A percentile compares a stretch with the other conserved stretches of the same genome.
phyloP scores from a whole-genome alignment of 2,113 vertebrate genomes.

The Halichoeres trimaculatus region DNA sequence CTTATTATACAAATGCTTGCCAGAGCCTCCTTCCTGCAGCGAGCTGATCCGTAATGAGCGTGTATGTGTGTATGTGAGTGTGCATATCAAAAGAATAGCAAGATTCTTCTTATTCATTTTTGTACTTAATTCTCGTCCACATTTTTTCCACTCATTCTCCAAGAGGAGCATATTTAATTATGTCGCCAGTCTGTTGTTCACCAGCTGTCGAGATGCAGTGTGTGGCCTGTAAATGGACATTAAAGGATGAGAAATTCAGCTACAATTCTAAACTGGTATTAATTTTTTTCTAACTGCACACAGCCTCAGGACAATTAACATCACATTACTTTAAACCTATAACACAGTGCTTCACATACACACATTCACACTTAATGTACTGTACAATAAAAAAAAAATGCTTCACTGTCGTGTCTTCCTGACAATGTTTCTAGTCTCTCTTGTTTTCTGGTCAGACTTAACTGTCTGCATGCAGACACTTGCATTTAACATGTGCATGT shows the following conservation, averaged over 20 bases:
- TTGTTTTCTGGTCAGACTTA: conserved; percentile 10
- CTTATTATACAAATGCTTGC: conserved; percentile 94
- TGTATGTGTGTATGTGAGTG: conserved; percentile 36
- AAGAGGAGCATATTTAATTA: conserved; percentile 91
- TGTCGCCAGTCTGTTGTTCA: conserved; percentile 88
- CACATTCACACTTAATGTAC: conserved; percentile 19
- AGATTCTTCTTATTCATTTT: conserved; percentile 52
- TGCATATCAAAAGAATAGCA: conserved; percentile 58
- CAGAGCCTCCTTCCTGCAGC: conserved; percentile 83
- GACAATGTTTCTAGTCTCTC: conserved; percentile 1
- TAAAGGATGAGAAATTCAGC: conserved; percentile 90
- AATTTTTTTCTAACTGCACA: conserved; percentile 81
- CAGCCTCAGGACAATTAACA: conserved; percentile 61
- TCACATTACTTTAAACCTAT: conserved; percentile 30
- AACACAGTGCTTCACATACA: not conserved
- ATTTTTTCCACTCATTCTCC: conserved; percentile 74
- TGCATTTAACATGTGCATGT: not conserved
- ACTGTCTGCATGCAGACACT: not conserved
- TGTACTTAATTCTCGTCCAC: conserved; percentile 65
- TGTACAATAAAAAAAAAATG: conserved; percentile 24
- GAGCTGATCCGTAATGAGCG: conserved; percentile 83
- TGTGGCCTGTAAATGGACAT: conserved; percentile 89
- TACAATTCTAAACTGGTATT: conserved; percentile 89
- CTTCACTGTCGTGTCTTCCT: not conserved
- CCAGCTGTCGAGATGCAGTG: conserved; percentile 37